Evolutionary conservation across 2,888 invertebrate genomes (phyloP).

Genomic region (Nycteola revayana): DNA sequence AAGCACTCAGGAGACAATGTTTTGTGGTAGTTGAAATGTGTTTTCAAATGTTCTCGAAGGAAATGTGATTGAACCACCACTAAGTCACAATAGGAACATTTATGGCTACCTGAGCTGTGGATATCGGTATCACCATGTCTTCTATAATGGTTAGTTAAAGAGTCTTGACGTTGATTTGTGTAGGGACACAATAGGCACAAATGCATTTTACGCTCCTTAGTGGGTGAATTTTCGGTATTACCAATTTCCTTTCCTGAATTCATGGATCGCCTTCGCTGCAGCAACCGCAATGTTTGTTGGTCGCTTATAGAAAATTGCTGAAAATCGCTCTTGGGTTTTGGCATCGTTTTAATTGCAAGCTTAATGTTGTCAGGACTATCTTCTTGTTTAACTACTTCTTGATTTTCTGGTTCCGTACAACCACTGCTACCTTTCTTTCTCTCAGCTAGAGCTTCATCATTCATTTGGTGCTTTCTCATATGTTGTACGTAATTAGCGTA

Average conservation of each 20-base stretch:
- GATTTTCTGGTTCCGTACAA: constrained; percentile 44
- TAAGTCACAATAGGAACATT: constrained; percentile 92
- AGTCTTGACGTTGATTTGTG: constrained; percentile 86
- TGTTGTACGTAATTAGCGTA: constrained; percentile 93
- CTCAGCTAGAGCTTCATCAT: constrained; percentile 84
- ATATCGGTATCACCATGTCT: constrained; percentile 84
- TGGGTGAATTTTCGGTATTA: constrained; percentile 60
- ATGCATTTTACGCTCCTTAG: constrained; percentile 84
- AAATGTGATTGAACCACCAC: constrained; percentile 88
- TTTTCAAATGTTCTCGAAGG: constrained; percentile 89
- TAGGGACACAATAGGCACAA: constrained; percentile 91
- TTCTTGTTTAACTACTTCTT: constrained; percentile 46
- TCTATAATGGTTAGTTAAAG: constrained; percentile 88
- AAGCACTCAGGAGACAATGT: constrained; percentile 81
- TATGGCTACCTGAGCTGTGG: constrained; percentile 82
- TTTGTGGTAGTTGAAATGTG: constrained; percentile 87
- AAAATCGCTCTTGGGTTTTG: constrained; percentile 70
- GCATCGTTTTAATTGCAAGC: constrained; percentile 74
- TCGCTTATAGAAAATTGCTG: constrained; percentile 83
- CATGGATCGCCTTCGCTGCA: constrained; percentile 78
- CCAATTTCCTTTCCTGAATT: constrained; percentile 57
- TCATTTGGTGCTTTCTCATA: constrained; percentile 88
- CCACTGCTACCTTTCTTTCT: constrained; percentile 64
- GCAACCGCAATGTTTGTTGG: constrained; percentile 82
- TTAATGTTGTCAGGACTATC: constrained; percentile 60